Evolutionary conservation across 2,888 invertebrate genomes (phyloP).

Genomic region (Metalampra italica): DNA sequence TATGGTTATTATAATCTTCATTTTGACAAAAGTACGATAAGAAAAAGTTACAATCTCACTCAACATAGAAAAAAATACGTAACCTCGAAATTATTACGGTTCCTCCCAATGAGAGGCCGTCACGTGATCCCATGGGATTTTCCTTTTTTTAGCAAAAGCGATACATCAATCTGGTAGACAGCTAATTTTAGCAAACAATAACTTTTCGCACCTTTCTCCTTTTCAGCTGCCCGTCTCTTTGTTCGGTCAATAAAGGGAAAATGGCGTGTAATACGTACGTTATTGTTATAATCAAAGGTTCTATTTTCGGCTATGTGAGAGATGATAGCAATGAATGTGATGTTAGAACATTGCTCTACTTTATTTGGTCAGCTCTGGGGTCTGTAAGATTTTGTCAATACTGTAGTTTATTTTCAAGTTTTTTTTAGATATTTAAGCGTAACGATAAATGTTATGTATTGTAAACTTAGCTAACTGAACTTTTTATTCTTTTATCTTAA

Average conservation of each 20-base stretch:
- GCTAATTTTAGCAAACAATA: slow-evolving; percentile 64
- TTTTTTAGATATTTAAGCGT: too few species aligned
- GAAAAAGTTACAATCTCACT: neutral
- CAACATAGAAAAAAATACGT: neutral
- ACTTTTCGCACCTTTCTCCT: slow-evolving; percentile 45
- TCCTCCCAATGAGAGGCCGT: slow-evolving; percentile 16
- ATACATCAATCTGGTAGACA: slow-evolving; percentile 61
- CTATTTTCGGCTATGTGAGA: slow-evolving; percentile 13
- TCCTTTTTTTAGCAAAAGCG: slow-evolving; percentile 33
- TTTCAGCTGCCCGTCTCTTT: slow-evolving; percentile 28
- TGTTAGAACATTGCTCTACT: neutral
- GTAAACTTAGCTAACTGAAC: too few species aligned
- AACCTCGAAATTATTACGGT: slow-evolving; percentile 13
- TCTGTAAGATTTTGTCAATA: neutral
- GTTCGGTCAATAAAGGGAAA: slow-evolving; percentile 33
- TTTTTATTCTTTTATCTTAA: too few species aligned
- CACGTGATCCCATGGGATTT: slow-evolving; percentile 24
- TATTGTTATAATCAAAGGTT: slow-evolving; percentile 20
- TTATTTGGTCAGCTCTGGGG: neutral
- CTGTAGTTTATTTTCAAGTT: neutral
- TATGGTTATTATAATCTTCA: too few species aligned
- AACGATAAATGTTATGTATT: too few species aligned
- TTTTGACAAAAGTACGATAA: too few species aligned
- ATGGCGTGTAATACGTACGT: slow-evolving; percentile 26
- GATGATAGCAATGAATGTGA: slow-evolving; percentile 8